Base-by-base conservation (phyloP, 2,113 vertebrate species). In the Boulengeromyrus knoepffleri region DNA sequence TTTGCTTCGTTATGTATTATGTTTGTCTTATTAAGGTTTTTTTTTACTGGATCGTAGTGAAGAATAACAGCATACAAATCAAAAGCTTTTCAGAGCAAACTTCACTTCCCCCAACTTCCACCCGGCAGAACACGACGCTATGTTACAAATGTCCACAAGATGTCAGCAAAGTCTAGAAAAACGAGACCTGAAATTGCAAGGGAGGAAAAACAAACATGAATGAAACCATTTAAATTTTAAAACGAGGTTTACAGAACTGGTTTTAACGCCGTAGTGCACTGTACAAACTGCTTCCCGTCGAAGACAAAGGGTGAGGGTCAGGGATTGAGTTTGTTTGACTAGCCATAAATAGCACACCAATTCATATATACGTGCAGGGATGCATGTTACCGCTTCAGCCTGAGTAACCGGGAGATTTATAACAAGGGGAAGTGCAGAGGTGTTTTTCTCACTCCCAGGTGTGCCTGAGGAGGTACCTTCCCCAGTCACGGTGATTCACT, bases 111-210 rank as follows among this genome's bases (percentile, higher is more conserved):
- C 10, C 62, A 70, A 31, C 62, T 70, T 70, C n/a, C 27, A 70
- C 9, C n/a, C n/a, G n/a, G 93, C 90, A 92, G 88, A 92, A 88
- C 91, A 92, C 91, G 92, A 90, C 46, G 91, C 87, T 46, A 62
- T 47, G 19, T 53, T 47, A 17, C n/a, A 83, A 24, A 45, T 83
- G 31, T 83, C 70, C 88, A 89, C 74, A 56, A 52, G 88, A n/a
- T 56, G 88, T 56, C 88, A 89, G 88, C 47, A 89, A 39, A 83
- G 47, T 15, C 36, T 52, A 9, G 15, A 42, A 80, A 77, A 77
- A 42, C 1, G 2, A 42, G 5, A 80, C n/a, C 62, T 10, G 62
- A 66, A 66, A 21, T 36, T 13, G 39, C 70, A 77, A 2, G 1
- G 36, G 13, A 7, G 36, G 74, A 80, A 80, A 80, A 80, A 19